A percentile compares a stretch with the other conserved stretches of the same genome.
Evolutionary conservation across 2,797 vertebrate species (phyloP).

Genomic region (Molothrus aeneus): DNA sequence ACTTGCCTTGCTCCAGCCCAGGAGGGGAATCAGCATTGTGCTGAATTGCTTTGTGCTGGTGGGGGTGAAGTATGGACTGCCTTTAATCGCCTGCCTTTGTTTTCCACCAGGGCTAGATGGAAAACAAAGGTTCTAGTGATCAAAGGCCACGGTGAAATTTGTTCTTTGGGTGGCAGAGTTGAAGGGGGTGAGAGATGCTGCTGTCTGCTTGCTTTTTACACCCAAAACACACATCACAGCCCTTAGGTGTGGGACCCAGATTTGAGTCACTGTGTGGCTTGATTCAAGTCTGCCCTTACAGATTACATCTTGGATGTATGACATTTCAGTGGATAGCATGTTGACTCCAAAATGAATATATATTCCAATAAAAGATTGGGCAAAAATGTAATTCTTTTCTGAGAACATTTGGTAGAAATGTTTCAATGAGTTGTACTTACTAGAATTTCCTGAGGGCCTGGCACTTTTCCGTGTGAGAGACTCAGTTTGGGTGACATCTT

Average conservation of each 20-base stretch:
- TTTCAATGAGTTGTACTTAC: background rate
- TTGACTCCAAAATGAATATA: background rate
- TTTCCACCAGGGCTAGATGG: background rate
- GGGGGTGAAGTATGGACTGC: background rate
- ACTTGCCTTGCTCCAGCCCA: background rate
- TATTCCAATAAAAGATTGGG: background rate
- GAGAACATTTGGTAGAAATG: background rate
- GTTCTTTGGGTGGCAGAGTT: background rate
- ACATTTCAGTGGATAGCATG: background rate
- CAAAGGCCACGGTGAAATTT: background rate
- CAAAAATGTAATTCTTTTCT: background rate
- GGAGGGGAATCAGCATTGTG: background rate
- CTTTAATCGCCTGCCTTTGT: background rate
- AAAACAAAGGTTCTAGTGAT: conserved; percentile 2
- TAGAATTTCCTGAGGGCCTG: background rate
- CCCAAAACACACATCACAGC: background rate
- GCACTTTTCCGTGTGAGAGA: background rate
- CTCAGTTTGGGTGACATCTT: background rate
- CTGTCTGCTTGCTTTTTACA: background rate
- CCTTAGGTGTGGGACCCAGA: background rate
- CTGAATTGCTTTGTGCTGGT: background rate
- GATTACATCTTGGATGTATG: background rate
- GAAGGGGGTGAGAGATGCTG: background rate
- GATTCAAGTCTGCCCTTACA: background rate
- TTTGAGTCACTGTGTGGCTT: background rate